A percentile compares a stretch with the other conserved stretches of the same genome.
These are phyloP conservation scores for Campylomormyrus numenius DNA, from an alignment of 2,113 vertebrate species.

Conservation along the genomic window DNA sequence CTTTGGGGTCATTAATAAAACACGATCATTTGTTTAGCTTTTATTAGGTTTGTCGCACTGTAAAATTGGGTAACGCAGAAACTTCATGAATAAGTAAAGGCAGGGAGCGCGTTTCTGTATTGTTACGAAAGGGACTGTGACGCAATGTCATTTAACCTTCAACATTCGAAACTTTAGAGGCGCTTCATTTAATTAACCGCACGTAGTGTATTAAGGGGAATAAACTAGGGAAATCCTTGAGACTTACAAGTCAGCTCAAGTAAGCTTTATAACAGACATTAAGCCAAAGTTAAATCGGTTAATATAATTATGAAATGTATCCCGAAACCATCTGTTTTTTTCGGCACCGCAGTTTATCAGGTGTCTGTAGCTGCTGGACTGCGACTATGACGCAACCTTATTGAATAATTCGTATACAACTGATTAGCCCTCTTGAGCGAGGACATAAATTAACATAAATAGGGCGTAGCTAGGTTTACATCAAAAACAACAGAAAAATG, in stretches of 20 bases:
- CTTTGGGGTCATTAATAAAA: slow-evolving; percentile 57
- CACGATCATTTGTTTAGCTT: slow-evolving; percentile 48
- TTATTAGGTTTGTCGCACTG: slow-evolving; percentile 31
- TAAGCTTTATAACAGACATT: not conserved
- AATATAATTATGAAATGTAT: not conserved
- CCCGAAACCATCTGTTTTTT: not conserved
- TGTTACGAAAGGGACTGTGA: slow-evolving; percentile 30
- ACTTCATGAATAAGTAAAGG: slow-evolving; percentile 51
- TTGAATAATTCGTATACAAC: not conserved
- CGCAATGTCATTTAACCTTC: not conserved
- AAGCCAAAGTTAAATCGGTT: not conserved
- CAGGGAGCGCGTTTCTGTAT: slow-evolving; percentile 21
- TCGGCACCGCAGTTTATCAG: not conserved
- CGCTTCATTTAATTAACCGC: not conserved
- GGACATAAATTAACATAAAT: not conserved
- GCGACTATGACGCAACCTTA: not conserved
- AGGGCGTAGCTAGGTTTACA: not conserved
- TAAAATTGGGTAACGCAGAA: slow-evolving; percentile 51
- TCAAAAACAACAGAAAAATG: not conserved
- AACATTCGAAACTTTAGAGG: not conserved
- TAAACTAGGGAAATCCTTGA: not conserved
- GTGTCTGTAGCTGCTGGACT: not conserved
- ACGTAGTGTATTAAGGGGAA: not conserved
- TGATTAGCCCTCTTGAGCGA: not conserved
- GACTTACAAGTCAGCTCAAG: not conserved